Base-by-base conservation (phyloP, 2,888 invertebrate genomes). In the Melangyna quadrimaculata region DNA sequence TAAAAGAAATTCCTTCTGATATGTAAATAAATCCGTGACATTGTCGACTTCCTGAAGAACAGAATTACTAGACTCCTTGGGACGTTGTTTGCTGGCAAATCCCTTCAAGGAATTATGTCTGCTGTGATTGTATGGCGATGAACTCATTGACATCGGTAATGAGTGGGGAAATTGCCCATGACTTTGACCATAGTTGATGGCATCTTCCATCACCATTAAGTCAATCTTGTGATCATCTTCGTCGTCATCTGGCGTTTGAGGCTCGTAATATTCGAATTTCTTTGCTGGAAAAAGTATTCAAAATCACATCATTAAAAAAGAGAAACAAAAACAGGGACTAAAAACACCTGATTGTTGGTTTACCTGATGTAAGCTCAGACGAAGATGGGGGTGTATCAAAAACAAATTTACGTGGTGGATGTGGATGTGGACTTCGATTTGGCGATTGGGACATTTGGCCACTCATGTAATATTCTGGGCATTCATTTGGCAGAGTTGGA, bases 331-430 rank as follows among this genome's bases (percentile, higher is more conserved):
- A 0, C 0, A 4, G 2, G 27, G 2, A 37, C 17, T 40, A 1
- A 10, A 59, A 35, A 43, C 8, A 10, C 1, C 22, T 9, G 4
- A 1, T 3, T 5, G 14, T 19, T n/a, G n/a, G n/a, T 24, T 17
- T 80, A 83, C 82, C 80, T 87, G 73, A 65, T 55, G 59, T 65
- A 9, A 45, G 45, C 17, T 87, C 81, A 24, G 78, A 82, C 14
- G 77, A 77, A 27, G 73, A 83, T 22, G 78, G 83, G 6, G 83
- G 79, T 59, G 92, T 91, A 87, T 92, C 94, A 88, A 94, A 94
- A 53, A 94, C 93, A 84, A 94, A 94, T 88, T 94, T 94, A 37
- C 94, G 92, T 0, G 94, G 94, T 45, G 94, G 93, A 88, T 94
- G 93, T 0, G 95, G 94, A 88, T 94, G 93, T 0, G 95, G 94